A percentile compares a stretch with the other conserved stretches of the same genome.
phyloP scores from a whole-genome alignment of 2,113 vertebrate species.

The Daboia siamensis region DNA sequence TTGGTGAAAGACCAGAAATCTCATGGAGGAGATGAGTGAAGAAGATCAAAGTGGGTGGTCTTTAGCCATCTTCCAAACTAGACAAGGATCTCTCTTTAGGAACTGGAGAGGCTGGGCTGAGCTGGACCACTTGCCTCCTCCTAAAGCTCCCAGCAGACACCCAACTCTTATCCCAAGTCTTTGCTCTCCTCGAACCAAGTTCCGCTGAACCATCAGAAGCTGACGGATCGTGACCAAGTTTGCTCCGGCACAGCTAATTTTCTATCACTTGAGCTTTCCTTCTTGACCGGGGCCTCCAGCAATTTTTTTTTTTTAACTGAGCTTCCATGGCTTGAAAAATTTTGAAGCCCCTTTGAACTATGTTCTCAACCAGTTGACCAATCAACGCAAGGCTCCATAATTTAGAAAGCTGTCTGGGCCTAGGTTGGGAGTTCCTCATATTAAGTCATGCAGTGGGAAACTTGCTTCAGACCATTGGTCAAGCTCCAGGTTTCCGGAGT shows the following conservation, averaged over 20 bases:
- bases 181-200: neutral
- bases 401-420: neutral
- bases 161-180: no score
- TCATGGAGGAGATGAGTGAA: conserved; percentile 9
- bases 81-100: neutral
- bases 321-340: neutral
- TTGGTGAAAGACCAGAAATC: conserved; percentile 33
- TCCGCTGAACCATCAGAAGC: neutral
- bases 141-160: neutral
- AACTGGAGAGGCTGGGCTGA: neutral
- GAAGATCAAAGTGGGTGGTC: neutral
- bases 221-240: neutral
- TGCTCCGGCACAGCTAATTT: neutral
- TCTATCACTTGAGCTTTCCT: neutral
- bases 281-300: neutral
- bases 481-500: neutral
- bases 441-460: neutral
- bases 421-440: neutral
- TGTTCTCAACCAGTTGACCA: neutral
- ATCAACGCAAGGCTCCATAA: neutral
- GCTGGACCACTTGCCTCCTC: neutral
- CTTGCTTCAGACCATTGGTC: neutral
- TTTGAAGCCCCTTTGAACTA: neutral
- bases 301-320: neutral
- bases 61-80: conserved; percentile 19